Evolutionary conservation across 2,797 vertebrate species (phyloP).

Genomic region (Melopsittacus undulatus): DNA sequence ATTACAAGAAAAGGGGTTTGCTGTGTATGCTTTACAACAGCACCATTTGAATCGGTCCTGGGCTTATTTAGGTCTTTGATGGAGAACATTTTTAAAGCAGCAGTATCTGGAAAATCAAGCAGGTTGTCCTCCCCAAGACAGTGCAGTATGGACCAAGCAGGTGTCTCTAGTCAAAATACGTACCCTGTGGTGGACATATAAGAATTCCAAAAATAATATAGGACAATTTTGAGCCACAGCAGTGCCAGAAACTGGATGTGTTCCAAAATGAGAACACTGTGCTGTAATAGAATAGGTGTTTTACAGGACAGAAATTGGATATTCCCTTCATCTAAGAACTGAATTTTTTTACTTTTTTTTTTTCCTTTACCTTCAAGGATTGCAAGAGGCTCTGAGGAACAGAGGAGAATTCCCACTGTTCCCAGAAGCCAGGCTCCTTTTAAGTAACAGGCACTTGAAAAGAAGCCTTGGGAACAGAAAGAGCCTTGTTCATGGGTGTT

Average conservation of each 20-base stretch:
- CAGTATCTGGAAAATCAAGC: neutral
- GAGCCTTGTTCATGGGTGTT: neutral
- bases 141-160: neutral
- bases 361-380: neutral
- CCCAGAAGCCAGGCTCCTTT: neutral
- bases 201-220: neutral
- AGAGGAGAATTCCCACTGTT: constrained; percentile 36
- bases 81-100: neutral
- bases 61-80: neutral
- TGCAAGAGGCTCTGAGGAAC: neutral
- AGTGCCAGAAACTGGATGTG: neutral
- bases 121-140: neutral
- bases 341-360: neutral
- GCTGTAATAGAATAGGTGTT: neutral
- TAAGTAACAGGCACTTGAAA: constrained; percentile 4
- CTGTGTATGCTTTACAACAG: neutral
- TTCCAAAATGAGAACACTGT: neutral
- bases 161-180: neutral
- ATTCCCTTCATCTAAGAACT: neutral
- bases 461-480: constrained; percentile 1
- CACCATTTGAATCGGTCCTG: neutral
- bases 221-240: neutral
- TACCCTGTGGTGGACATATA: neutral
- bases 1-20: neutral
- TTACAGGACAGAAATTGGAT: neutral